phyloP scores from a whole-genome alignment of 2,113 vertebrate species.

The Triplophysa rosa region DNA sequence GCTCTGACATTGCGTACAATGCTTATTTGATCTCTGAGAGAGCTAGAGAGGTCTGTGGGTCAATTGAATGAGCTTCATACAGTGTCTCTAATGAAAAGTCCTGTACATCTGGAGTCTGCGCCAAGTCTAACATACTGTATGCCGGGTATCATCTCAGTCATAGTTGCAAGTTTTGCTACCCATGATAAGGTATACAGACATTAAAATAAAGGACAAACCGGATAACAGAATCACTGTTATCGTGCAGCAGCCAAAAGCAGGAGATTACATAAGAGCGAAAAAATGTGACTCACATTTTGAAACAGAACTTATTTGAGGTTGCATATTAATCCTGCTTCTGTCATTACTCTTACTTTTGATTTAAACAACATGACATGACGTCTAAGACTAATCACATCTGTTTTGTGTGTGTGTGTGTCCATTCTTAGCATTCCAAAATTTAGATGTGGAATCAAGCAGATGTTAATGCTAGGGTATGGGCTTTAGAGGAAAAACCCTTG shows the following conservation, averaged over 20 bases:
- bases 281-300: not conserved
- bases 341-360: constrained; percentile 30
- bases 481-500: not conserved
- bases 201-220: not conserved
- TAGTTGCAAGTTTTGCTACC: not conserved
- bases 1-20: not conserved
- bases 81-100: not conserved
- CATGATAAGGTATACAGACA: not conserved
- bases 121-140: not conserved
- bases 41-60: not conserved
- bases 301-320: not conserved
- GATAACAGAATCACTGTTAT: not conserved
- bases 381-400: not conserved
- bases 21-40: constrained; percentile 8
- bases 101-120: not conserved
- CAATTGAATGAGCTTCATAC: constrained; percentile 14
- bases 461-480: constrained; percentile 24
- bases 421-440: constrained; percentile 25
- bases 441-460: constrained; percentile 37
- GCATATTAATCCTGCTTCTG: constrained; percentile 3
- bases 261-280: constrained; percentile 1
- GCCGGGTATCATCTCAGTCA: not conserved
- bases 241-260: not conserved
- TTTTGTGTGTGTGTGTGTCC: constrained; percentile 20
- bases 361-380: not conserved